Evolutionary conservation across 2,888 invertebrate genomes (phyloP), one percentile per base, ranked within the genome.

Genomic region (Orthonychiurus folsomi): DNA sequence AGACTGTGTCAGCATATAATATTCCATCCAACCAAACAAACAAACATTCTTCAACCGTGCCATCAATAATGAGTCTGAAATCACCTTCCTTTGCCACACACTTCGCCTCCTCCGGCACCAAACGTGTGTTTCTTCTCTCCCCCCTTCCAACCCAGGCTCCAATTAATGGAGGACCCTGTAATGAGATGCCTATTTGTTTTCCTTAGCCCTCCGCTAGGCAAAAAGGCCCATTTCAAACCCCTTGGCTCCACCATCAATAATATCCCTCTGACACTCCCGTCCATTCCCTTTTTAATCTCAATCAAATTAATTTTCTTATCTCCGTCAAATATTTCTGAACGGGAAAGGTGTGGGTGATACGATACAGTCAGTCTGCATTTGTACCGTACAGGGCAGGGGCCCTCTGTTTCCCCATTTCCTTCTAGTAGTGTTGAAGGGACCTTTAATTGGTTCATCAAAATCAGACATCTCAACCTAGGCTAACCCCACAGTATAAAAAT

Each of bases 171-270:
- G 67, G 66, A 67, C 69, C 62, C 62, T 66, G 63, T 69, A 69
- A 69, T 69, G 69, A 69, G 69, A 67, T 67, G 63, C 69, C 67
- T 69, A 69, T 69, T 69, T 69, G 69, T 69, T 69, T 67, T 67
- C 54, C 60, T 53, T 23, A 24, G 55, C 15, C 5, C 5, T 56
- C 9, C 28, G 26, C 56, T 26, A 9, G 28, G 27, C 56, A 56
- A 20, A 27, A 18, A 27, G 26, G 28, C 56, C 27, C 56, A 25
- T 25, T 26, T 27, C n/a, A 18, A 56, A 3, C 37, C 3, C 20
- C 37, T 20, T 27, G 20, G 5, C 37, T 15, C 37, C 15, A 9
- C 27, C 27, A 56, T 52, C n/a, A 52, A 52, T 52, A 52, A 52
- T 20, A 20, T 20, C n/a, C 5, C n/a, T 20, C 52, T 52, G 52